These are phyloP conservation scores for Mus caroli DNA, from an alignment of 2,797 vertebrate genomes.

Conservation along the genomic window DNA sequence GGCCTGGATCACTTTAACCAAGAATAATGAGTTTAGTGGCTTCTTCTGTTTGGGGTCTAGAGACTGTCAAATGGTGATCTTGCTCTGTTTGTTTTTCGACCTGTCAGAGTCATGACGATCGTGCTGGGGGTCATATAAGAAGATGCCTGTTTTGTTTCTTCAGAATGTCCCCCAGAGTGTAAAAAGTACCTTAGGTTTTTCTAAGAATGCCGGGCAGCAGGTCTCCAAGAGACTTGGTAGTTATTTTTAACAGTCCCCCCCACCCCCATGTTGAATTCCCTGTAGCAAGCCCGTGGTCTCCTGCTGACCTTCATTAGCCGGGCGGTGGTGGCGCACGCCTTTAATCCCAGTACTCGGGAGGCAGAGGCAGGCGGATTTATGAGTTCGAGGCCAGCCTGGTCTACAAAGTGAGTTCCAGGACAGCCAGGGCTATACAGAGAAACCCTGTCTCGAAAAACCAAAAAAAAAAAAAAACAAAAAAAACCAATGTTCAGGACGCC, in stretches of 20 bases:
- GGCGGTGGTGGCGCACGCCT: too few relatives aligned
- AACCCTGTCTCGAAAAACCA: too few relatives aligned
- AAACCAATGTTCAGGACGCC: not conserved
- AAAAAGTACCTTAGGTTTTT: not conserved
- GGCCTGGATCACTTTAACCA: not conserved
- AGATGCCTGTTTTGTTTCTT: not conserved
- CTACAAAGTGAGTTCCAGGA: too few relatives aligned
- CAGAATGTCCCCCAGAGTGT: not conserved
- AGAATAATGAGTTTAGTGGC: too few relatives aligned
- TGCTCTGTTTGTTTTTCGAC: not conserved
- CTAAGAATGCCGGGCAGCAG: not conserved
- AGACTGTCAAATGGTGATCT: not conserved
- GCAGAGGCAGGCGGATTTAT: too few relatives aligned
- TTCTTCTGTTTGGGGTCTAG: not conserved
- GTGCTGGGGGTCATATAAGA: not conserved
- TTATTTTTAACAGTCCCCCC: not conserved
- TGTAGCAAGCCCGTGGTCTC: not conserved
- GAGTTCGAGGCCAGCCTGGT: too few relatives aligned
- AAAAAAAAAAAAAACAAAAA: too few relatives aligned
- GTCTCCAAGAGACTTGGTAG: not conserved
- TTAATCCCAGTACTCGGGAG: too few relatives aligned
- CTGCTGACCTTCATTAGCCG: not conserved
- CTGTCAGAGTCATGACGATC: not conserved
- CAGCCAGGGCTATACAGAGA: too few relatives aligned
- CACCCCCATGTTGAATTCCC: not conserved